phyloP scores from a whole-genome alignment of 2,113 vertebrate genomes.

The Nanger granti region DNA sequence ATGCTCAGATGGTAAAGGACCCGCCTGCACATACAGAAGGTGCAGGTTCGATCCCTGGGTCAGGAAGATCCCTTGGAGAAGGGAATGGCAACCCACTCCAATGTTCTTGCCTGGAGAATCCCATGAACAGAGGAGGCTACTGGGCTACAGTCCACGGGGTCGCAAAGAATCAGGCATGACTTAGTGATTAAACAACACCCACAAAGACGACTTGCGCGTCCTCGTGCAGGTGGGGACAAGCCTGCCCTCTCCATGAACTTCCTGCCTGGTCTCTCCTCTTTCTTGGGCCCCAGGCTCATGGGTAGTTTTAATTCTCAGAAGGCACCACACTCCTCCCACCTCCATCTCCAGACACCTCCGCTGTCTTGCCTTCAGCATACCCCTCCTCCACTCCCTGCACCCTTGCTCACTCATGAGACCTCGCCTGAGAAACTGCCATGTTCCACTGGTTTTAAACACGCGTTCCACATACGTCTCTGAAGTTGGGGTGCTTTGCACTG shows the following conservation, averaged over 20 bases:
- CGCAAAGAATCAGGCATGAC: neutral
- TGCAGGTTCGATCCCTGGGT: neutral
- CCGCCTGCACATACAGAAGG: neutral
- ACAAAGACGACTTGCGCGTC: neutral
- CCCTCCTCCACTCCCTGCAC: neutral
- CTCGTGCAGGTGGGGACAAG: neutral
- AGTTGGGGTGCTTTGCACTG: too few species aligned
- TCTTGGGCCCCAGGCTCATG: rapidly evolving
- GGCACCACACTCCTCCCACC: rapidly evolving
- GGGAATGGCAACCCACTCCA: neutral
- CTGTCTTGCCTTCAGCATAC: neutral
- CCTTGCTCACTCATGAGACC: neutral
- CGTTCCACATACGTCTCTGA: neutral
- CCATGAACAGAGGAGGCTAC: neutral
- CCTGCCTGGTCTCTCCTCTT: neutral
- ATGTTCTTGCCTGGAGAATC: neutral
- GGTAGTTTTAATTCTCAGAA: neutral
- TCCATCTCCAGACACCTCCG: rapidly evolving
- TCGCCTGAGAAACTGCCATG: neutral
- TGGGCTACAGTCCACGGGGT: neutral
- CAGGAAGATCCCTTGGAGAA: neutral
- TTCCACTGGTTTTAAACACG: neutral
- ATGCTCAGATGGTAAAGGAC: neutral
- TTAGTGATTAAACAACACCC: neutral
- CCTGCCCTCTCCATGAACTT: neutral